Base-by-base conservation (phyloP, 1,140 invertebrate species). In the Drosophila jambulina region DNA sequence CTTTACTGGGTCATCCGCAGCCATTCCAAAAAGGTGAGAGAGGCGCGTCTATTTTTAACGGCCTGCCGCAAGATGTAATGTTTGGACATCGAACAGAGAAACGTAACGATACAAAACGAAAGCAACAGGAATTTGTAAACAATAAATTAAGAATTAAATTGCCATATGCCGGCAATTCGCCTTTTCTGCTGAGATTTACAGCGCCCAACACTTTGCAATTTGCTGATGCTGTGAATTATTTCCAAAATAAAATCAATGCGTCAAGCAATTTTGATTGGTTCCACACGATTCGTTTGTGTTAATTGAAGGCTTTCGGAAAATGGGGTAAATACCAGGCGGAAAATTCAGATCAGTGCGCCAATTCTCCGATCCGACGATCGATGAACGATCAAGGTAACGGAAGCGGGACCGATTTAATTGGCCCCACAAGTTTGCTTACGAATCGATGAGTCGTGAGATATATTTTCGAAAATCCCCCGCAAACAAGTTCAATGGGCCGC, bases 321-420 rank as follows among this genome's bases (percentile, higher is more conserved):
- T 57, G 32, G 45, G 46, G 45, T 80, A 43, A 46, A 46, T 48
- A 77, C 46, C 43, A 51, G 46, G 34, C 42, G 68, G 36, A 53
- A 62, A 59, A 57, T 60, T 60, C 48, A 17, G 58, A 69, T 68
- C 62, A 46, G 46, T 84, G 49, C 65, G 43, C 64, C 61, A 48
- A 49, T 71, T 82, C 61, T 62, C 61, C 69, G 56, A 17, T 59
- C 40, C 43, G 43, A 32, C 48, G 63, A 82, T 87, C 74, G 70
- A 72, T 51, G 65, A 40, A 69, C 65, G 77, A 87, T 84, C 84
- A 88, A 87, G 80, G 85, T 88, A 88, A 79, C 85, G 84, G 84
- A 87, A 88, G 80, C 85, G 43, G 78, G 71, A 80, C 78, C 68
- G 49, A 80, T 80, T 90, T 84, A 84, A 87, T 87, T 77, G 87